These are phyloP conservation scores for Danio albolineatus DNA, from an alignment of 2,797 vertebrate species.

Conservation along the genomic window DNA sequence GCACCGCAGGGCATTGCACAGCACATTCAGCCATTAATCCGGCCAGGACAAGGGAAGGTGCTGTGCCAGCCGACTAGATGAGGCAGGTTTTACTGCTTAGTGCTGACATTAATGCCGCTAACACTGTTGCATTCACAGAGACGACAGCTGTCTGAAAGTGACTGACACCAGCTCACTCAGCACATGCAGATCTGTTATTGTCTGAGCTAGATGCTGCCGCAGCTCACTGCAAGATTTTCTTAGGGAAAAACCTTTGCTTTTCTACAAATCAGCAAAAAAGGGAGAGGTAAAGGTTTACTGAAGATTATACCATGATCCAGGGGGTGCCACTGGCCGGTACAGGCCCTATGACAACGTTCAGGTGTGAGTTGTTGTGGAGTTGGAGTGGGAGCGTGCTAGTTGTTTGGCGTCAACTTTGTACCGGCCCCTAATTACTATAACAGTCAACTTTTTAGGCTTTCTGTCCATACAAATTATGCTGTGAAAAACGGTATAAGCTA, in stretches of 20 bases:
- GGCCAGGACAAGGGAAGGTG: constrained; percentile 71
- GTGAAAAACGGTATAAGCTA: too few species aligned
- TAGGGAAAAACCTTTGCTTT: not conserved
- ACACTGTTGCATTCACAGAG: constrained; percentile 48
- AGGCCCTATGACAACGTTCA: too few species aligned
- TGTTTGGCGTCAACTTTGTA: too few species aligned
- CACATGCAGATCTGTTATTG: constrained; percentile 43
- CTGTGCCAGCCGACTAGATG: constrained; percentile 71
- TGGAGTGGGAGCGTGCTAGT: too few species aligned
- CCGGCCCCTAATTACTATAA: too few species aligned
- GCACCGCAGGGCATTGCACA: constrained; percentile 72
- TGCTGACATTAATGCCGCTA: constrained; percentile 75
- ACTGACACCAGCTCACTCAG: constrained; percentile 54
- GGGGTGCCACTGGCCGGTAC: too few species aligned
- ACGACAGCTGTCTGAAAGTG: constrained; percentile 62
- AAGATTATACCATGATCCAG: not conserved
- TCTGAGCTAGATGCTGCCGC: constrained; percentile 20
- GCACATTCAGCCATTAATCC: constrained; percentile 80
- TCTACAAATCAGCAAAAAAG: constrained; percentile 15
- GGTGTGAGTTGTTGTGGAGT: too few species aligned
- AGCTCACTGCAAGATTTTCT: constrained; percentile 33
- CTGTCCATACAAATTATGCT: not conserved
- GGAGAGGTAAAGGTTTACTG: not conserved
- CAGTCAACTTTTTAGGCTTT: too few species aligned
- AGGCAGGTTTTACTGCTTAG: constrained; percentile 72